Evolutionary conservation across 2,113 vertebrate species (phyloP).

Genomic region (Nanger granti): DNA sequence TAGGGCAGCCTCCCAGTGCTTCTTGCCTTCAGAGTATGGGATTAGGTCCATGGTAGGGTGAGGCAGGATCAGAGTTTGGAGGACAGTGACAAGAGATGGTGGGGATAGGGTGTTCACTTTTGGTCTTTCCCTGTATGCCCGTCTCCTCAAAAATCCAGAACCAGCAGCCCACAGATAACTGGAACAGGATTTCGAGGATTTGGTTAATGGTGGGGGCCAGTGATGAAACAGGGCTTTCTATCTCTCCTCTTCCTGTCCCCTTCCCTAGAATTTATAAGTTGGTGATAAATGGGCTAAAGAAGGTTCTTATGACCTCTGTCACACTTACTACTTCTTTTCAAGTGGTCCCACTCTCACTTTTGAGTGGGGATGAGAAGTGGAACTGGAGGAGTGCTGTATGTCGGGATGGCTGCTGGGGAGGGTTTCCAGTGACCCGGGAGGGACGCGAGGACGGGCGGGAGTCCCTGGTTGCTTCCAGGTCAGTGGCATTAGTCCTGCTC

Average conservation of each 20-base stretch:
- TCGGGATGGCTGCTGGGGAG: not conserved
- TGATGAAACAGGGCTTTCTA: not conserved
- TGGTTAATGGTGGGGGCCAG: not conserved
- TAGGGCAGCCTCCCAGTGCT: not conserved
- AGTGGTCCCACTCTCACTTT: not conserved
- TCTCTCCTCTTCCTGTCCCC: not conserved
- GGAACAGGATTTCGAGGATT: not conserved
- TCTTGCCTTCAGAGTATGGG: not conserved
- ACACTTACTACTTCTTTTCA: not conserved
- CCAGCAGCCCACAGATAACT: not conserved
- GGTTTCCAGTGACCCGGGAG: not conserved
- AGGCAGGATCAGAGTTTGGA: not conserved
- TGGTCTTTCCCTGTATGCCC: not conserved
- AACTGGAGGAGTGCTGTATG: not conserved
- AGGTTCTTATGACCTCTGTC: not conserved
- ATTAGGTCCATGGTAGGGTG: not conserved
- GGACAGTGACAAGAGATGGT: not conserved
- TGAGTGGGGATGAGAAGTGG: not conserved
- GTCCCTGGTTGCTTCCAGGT: not conserved
- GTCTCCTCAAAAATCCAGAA: not conserved
- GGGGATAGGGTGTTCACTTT: not conserved
- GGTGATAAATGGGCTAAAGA: not conserved
- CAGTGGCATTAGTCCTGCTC: fast-evolving
- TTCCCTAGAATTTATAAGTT: not conserved
- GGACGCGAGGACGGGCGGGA: no score